Conservation (phyloP, 2,113 vertebrate genomes). For the Vanacampus margaritifer region DNA sequence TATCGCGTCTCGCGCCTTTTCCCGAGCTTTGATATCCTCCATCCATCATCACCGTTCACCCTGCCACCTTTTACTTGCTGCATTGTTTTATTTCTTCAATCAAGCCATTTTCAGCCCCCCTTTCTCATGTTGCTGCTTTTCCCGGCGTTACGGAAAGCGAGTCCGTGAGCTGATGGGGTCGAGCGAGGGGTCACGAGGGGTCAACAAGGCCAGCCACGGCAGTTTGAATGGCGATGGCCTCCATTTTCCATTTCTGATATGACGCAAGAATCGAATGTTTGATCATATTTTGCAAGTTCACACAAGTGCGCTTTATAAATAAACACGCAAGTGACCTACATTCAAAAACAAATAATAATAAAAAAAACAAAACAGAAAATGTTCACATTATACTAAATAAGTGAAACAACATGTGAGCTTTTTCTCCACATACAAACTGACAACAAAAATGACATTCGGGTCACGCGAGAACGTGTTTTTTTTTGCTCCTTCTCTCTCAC, state of each 20-base stretch:
- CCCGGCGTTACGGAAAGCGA: constrained; percentile 15
- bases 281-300: not conserved
- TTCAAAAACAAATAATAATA: not conserved
- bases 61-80: not conserved
- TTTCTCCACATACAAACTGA: too few relatives aligned
- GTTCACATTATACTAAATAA: too few relatives aligned
- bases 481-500: constrained; percentile 61
- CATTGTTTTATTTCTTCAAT: constrained; percentile 13
- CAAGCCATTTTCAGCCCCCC: constrained; percentile 1
- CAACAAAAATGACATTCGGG: too few relatives aligned
- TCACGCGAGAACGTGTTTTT: too few relatives aligned
- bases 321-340: not conserved
- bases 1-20: too few relatives aligned
- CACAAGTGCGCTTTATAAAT: not conserved
- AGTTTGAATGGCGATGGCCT: constrained; percentile 22
- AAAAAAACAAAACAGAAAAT: too few relatives aligned
- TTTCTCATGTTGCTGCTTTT: constrained; percentile 4
- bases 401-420: too few relatives aligned
- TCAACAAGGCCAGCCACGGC: constrained; percentile 39
- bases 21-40: too few relatives aligned
- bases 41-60: not conserved
- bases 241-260: not conserved
- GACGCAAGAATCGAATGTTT: not conserved
- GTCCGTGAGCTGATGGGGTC: constrained; percentile 34
- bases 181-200: constrained; percentile 1